Base-by-base conservation (phyloP, 2,797 vertebrate species). In the Trachurus trachurus region DNA sequence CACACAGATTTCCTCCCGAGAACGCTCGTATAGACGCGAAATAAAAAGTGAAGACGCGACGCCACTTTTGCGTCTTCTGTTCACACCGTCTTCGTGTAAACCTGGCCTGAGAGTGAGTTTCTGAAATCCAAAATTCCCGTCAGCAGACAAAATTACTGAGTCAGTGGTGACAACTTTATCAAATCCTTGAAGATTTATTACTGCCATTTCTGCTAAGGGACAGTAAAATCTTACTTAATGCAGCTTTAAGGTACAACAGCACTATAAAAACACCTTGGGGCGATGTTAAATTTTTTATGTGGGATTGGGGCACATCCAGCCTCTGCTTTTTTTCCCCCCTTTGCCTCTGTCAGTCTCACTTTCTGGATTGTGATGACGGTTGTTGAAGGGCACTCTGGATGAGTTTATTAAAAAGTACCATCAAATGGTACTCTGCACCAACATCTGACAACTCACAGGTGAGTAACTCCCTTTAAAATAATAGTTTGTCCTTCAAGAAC, bases 401-500 rank as follows among this genome's bases (percentile, higher is more conserved):
- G 74, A 83, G 53, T 92, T 85, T 84, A 86, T 86, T 85, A 82
- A 67, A 87, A 82, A 87, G 66, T 74, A 82, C 84, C 87, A 90
- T 91, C 73, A 91, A 87, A 83, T 64, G 58, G 81, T 76, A 72
- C 85, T 91, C 78, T 57, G 73, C 76, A 42, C 65, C 69, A 70
- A 83, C 57, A 77, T 82, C 82, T 88, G 84, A 90, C 82, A 88
- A 77, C 71, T 80, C 31, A 6, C 75, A 91, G 86, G 88, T 89
- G 77, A 82, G 57, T 73, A 81, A 84, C 84, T 85, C 74, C 44
- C 76, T 83, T 87, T 87, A 73, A 88, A 91, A 91, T 84, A 87
- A 83, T 34, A 86, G 80, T 87, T 87, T 90, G 91, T 84, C 93
- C 93, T 94, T 92, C 85, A 88, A 82, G 89, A 86, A 76, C 75